These are phyloP conservation scores for Oreochromis mossambicus DNA, from an alignment of 2,797 vertebrate species.

Conservation along the genomic window DNA sequence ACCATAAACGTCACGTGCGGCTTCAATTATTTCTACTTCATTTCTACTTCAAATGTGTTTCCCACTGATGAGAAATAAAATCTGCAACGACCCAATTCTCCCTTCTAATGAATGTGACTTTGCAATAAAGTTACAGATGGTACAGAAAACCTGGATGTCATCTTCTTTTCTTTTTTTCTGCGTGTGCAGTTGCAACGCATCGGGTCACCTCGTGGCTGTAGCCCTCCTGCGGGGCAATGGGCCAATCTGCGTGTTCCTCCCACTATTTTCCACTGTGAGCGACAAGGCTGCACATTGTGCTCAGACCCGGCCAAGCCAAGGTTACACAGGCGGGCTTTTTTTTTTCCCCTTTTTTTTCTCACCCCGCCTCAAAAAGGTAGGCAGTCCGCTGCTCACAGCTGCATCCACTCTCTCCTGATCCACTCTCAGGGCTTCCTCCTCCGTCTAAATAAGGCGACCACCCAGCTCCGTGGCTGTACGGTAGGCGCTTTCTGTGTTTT, in stretches of 20 bases:
- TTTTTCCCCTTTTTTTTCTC: background rate
- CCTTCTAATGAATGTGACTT: background rate
- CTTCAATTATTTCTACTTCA: background rate
- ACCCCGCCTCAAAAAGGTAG: constrained; percentile 42
- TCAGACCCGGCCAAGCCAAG: constrained; percentile 41
- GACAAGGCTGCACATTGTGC: constrained; percentile 59
- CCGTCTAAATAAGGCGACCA: background rate
- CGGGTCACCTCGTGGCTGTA: constrained; percentile 57
- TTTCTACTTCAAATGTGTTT: background rate
- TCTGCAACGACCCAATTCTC: background rate
- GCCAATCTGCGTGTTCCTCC: constrained; percentile 59
- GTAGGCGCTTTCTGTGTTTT: background rate
- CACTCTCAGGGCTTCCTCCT: background rate
- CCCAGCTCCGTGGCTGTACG: background rate
- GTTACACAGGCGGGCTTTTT: constrained; percentile 17
- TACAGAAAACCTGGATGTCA: background rate
- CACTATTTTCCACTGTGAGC: constrained; percentile 56
- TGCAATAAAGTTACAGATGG: background rate
- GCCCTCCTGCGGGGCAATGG: constrained; percentile 46
- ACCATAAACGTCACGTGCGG: background rate
- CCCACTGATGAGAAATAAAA: background rate
- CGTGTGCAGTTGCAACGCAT: constrained; percentile 28
- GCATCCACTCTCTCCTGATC: background rate
- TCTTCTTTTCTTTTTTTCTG: background rate
- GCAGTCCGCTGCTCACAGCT: background rate